Conservation (phyloP, 2,888 invertebrate genomes). For the Drosophila melanosoma region DNA sequence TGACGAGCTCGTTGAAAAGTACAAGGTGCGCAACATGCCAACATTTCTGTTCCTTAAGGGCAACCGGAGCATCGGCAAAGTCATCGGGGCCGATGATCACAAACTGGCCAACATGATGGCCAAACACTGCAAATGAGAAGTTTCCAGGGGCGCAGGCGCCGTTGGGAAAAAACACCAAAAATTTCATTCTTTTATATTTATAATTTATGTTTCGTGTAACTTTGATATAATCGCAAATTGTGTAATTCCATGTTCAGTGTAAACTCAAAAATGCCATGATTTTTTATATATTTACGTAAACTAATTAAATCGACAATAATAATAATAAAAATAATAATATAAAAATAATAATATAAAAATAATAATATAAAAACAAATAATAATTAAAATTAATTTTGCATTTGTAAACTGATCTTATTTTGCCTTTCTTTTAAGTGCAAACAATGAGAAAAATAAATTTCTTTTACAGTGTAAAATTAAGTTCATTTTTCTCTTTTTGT, state of each 20-base stretch:
- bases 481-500: not conserved
- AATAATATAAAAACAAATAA: constrained; percentile 9
- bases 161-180: not conserved
- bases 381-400: not conserved
- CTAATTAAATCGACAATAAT: not conserved
- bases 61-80: constrained; percentile 50
- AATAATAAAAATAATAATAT: not conserved
- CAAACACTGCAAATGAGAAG: constrained; percentile 51
- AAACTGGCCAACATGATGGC: constrained; percentile 62
- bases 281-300: no score
- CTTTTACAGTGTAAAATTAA: not conserved
- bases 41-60: constrained; percentile 74
- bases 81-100: constrained; percentile 71
- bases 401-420: not conserved
- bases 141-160: constrained; percentile 30
- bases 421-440: not conserved
- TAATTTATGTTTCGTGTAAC: constrained; percentile 2
- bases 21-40: constrained; percentile 63
- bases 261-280: not conserved
- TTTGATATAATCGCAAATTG: not conserved
- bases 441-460: not conserved
- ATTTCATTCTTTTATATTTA: not conserved
- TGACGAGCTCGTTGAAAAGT: constrained; percentile 48
- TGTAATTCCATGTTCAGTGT: constrained; percentile 2
- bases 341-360: constrained; percentile 6